A percentile compares a stretch with the other conserved stretches of the same genome.
Evolutionary conservation across 2,888 invertebrate genomes (phyloP).

Genomic region (Parelbella ahira): DNA sequence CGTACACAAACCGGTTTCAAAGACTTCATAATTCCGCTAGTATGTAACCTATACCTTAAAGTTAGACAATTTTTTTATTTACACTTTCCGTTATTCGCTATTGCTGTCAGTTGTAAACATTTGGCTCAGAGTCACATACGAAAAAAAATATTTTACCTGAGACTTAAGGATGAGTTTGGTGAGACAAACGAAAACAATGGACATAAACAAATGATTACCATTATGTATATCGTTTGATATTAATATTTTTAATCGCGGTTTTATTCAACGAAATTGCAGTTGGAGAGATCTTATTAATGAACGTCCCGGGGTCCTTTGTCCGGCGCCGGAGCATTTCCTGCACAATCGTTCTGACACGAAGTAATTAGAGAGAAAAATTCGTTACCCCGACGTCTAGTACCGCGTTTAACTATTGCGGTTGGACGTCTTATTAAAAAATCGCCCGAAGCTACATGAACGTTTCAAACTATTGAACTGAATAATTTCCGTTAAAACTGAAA

Average conservation of each 20-base stretch:
- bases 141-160: no score
- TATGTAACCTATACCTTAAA: no score
- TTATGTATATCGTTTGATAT: conserved; percentile 69
- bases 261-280: conserved; percentile 77
- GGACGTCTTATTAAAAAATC: conserved; percentile 39
- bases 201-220: conserved; percentile 68
- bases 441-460: conserved; percentile 30
- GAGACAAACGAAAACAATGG: conserved; percentile 31
- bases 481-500: conserved; percentile 17
- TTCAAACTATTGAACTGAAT: conserved; percentile 21
- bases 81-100: no score
- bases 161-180: no score
- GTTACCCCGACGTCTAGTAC: conserved; percentile 60
- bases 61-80: no score
- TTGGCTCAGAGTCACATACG: no score
- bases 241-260: conserved; percentile 71
- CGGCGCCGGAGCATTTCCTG: conserved; percentile 68
- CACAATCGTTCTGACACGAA: conserved; percentile 76
- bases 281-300: conserved; percentile 80
- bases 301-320: conserved; percentile 72
- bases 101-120: no score
- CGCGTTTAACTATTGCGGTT: conserved; percentile 56
- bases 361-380: conserved; percentile 79
- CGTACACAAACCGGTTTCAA: no score
- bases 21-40: no score